Percentiles rank a stretch among this genome's conserved stretches.
phyloP scores from a whole-genome alignment of 2,113 vertebrate species.

The Nibea coibor region DNA sequence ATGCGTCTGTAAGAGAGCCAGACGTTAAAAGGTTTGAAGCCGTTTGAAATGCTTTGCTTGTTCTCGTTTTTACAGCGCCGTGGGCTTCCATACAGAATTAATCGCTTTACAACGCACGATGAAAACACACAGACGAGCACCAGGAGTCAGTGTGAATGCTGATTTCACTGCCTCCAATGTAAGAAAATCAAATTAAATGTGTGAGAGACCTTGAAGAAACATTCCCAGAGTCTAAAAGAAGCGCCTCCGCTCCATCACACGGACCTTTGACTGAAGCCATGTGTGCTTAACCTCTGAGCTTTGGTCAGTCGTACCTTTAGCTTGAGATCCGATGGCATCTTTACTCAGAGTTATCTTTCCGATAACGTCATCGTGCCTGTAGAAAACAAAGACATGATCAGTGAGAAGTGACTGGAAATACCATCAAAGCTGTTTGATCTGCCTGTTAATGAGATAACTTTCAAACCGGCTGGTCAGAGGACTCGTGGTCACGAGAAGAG shows the following conservation, averaged over 20 bases:
- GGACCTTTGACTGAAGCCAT: slow-evolving; percentile 56
- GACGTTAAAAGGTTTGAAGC: not conserved
- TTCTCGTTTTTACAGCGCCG: slow-evolving; percentile 16
- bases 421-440: slow-evolving; percentile 2
- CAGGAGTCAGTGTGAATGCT: not conserved
- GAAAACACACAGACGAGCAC: not conserved
- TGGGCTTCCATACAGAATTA: slow-evolving; percentile 5
- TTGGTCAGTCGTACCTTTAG: slow-evolving; percentile 83
- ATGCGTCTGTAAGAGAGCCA: slow-evolving; percentile 6
- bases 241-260: slow-evolving; percentile 9
- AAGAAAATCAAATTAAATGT: slow-evolving; percentile 12
- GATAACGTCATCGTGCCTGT: slow-evolving; percentile 91
- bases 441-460: slow-evolving; percentile 1
- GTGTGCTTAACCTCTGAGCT: slow-evolving; percentile 66
- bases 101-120: slow-evolving; percentile 16
- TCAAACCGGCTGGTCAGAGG: slow-evolving; percentile 1
- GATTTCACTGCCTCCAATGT: not conserved
- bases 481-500: slow-evolving; percentile 23
- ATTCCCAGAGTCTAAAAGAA: slow-evolving; percentile 66
- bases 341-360: slow-evolving; percentile 90
- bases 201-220: slow-evolving; percentile 22
- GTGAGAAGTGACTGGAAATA: not conserved
- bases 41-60: slow-evolving; percentile 28
- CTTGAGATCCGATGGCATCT: slow-evolving; percentile 86
- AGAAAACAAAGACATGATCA: slow-evolving; percentile 18